phyloP scores from a whole-genome alignment of 2,888 invertebrate species.

The Andrena fulva region DNA sequence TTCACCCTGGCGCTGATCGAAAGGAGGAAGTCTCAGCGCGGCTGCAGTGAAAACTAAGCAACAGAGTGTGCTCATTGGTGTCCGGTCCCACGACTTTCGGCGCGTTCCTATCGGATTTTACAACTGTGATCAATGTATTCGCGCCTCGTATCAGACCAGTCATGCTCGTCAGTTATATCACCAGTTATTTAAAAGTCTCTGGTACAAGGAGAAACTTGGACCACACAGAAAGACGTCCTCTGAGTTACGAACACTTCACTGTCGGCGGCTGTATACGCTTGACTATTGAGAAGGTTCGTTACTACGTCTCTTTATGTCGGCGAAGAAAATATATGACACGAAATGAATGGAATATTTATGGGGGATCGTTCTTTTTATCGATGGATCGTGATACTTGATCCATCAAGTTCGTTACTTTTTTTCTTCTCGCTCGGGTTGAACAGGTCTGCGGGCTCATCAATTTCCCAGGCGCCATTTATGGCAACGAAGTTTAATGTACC shows the following conservation, averaged over 20 bases:
- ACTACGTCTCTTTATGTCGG: not conserved
- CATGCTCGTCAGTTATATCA: too few relatives aligned
- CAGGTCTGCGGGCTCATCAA: constrained; percentile 7
- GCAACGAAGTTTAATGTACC: constrained; percentile 17
- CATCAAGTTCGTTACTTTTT: constrained; percentile 1
- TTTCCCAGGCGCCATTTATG: constrained; percentile 14
- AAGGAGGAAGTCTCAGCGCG: constrained; percentile 34
- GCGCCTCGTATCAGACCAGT: too few relatives aligned
- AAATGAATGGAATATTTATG: not conserved
- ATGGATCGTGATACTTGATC: not conserved
- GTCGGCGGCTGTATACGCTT: too few relatives aligned
- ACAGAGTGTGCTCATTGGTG: constrained; percentile 19
- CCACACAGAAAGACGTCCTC: not conserved
- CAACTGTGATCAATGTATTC: constrained; percentile 13
- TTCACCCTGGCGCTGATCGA: constrained; percentile 28
- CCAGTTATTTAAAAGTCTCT: too few relatives aligned
- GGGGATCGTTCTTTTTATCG: not conserved
- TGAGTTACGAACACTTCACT: not conserved
- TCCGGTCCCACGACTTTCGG: constrained; percentile 17
- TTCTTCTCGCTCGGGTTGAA: not conserved
- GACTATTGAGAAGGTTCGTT: not conserved
- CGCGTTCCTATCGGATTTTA: constrained; percentile 9
- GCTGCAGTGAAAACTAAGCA: constrained; percentile 39
- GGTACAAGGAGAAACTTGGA: too few relatives aligned
- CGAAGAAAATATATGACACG: not conserved